Evolutionary conservation across 2,888 invertebrate genomes (phyloP).

Genomic region (Barypeithes pellucidus): DNA sequence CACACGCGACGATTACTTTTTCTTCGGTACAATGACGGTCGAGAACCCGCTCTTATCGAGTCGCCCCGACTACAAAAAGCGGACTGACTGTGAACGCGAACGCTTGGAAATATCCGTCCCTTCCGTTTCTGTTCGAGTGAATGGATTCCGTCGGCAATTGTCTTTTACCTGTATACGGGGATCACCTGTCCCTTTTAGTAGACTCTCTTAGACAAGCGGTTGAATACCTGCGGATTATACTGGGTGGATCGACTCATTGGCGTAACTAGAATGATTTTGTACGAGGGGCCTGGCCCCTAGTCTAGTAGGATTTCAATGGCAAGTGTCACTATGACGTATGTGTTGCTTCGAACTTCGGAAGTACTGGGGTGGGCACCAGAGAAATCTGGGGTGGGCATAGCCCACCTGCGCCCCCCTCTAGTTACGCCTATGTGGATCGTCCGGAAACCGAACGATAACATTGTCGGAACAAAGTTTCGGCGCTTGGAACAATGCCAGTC

Average conservation of each 20-base stretch:
- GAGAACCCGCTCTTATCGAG: not conserved
- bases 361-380: too few relatives aligned
- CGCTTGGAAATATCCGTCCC: constrained; percentile 24
- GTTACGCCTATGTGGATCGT: too few relatives aligned
- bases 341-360: too few relatives aligned
- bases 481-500: too few relatives aligned
- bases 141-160: constrained; percentile 22
- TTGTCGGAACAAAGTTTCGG: too few relatives aligned
- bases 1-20: not conserved
- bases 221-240: constrained; percentile 26
- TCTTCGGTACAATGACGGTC: not conserved
- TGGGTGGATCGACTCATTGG: not conserved
- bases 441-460: too few relatives aligned
- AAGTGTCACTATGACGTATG: too few relatives aligned
- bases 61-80: constrained; percentile 19
- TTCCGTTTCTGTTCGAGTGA: constrained; percentile 20
- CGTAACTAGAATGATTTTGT: not conserved
- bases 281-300: too few relatives aligned
- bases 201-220: not conserved
- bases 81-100: constrained; percentile 5
- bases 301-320: too few relatives aligned
- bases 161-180: constrained; percentile 29
- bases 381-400: too few relatives aligned
- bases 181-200: constrained; percentile 35
- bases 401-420: too few relatives aligned